Base-by-base conservation (phyloP, 2,113 vertebrate genomes). In the Ornithorhynchus anatinus region DNA sequence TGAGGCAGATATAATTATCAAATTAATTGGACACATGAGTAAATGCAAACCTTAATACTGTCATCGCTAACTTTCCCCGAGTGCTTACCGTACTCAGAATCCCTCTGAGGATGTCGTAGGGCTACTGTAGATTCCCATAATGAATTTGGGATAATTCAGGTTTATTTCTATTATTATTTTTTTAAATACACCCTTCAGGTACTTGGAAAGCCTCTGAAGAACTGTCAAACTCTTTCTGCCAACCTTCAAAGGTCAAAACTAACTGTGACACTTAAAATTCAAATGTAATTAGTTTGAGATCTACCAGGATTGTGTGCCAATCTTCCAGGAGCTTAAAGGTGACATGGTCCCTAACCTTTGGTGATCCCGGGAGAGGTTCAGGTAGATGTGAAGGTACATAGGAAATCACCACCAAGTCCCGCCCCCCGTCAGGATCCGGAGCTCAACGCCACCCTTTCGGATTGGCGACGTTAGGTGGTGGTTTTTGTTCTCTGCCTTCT, bases 271-370 rank as follows among this genome's bases (percentile, higher is more conserved):
- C 82, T 69, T 85, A 89, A 77, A 90, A 88, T 89, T 93, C 88
- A 87, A 90, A 92, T 89, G 86, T 86, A 94, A 93, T 92, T 93
- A 91, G 80, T 80, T 87, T 33, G 72, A 92, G 90, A 90, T 92
- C 91, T 93, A 86, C 70, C 68, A 72, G 76, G 85, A 91, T 92
- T 92, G 76, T 88, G 86, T 87, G 79, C 57, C 88, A 88, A 66
- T 91, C 87, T 91, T 84, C 77, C 59, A 89, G 84, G 90, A 88
- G 36, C 59, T 90, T 82, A 89, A 76, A 80, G 84, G 64, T 91
- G 86, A 84, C 56, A 73, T 68, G 71, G 78, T 85, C 70, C 67
- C 80, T 90, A 92, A 90, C 84, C 82, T 92, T 88, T 68, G 56
- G 76, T 67, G 58, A 65, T 84, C 87, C 79, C 86, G 79, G 60